Evolutionary conservation across 2,113 vertebrate genomes (phyloP).

Genomic region (Amphiprion percula): DNA sequence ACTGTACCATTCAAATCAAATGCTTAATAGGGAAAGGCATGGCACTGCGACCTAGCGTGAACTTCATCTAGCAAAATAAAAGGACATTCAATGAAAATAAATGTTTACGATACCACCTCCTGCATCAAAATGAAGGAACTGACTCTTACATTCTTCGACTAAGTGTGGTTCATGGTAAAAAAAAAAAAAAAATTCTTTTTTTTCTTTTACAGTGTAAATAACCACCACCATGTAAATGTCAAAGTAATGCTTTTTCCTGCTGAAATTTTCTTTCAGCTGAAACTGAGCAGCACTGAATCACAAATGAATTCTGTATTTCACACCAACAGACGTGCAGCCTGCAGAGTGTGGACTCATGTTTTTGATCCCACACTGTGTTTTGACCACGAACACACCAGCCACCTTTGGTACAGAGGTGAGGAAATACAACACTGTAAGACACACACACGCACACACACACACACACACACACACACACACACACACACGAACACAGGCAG

Average conservation of each 20-base stretch:
- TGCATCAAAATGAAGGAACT: too few species aligned
- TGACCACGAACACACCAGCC: conserved; percentile 46
- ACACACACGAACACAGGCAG: conserved; percentile 30
- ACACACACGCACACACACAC: not conserved
- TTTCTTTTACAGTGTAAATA: not conserved
- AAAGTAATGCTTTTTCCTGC: not conserved
- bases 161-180: too few species aligned
- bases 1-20: too few species aligned
- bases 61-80: too few species aligned
- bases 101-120: too few species aligned
- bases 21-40: too few species aligned
- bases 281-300: conserved; percentile 3
- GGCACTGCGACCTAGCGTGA: too few species aligned
- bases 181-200: too few species aligned
- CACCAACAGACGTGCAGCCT: conserved; percentile 38
- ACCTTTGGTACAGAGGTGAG: conserved; percentile 53
- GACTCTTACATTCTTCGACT: too few species aligned
- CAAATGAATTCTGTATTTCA: conserved; percentile 18
- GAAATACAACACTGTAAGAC: conserved; percentile 23
- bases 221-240: not conserved
- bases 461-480: not conserved
- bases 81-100: too few species aligned
- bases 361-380: conserved; percentile 66
- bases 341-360: conserved; percentile 26
- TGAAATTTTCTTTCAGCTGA: conserved; percentile 3